A percentile compares a stretch with the other conserved stretches of the same genome.
These are phyloP conservation scores for Wasmannia auropunctata DNA, from an alignment of 1,140 invertebrate species.

Conservation along the genomic window DNA sequence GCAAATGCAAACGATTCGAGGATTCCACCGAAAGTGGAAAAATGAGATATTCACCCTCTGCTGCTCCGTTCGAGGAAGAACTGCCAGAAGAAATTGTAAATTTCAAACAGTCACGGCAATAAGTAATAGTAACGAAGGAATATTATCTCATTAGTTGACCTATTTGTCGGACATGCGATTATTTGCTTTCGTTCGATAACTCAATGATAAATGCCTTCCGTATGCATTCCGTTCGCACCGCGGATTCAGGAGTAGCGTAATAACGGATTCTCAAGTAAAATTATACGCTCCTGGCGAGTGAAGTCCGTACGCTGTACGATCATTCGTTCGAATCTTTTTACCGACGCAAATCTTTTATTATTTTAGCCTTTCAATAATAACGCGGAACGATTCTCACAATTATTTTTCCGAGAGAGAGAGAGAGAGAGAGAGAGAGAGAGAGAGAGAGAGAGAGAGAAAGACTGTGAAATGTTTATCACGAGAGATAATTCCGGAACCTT, in stretches of 20 bases:
- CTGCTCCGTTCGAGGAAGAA: conserved; percentile 21
- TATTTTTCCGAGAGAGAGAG: no score
- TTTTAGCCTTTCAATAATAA: not conserved
- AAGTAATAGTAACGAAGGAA: not conserved
- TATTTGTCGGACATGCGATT: conserved; percentile 61
- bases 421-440: no score
- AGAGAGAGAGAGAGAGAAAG: not conserved
- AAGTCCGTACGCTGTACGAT: no score
- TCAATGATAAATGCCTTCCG: conserved; percentile 25
- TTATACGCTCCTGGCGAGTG: not conserved
- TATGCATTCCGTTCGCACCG: no score
- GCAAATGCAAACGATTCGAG: not conserved
- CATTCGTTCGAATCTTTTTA: not conserved
- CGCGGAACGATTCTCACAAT: not conserved
- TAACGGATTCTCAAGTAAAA: not conserved
- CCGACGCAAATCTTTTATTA: not conserved
- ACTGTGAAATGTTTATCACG: not conserved
- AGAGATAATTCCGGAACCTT: not conserved
- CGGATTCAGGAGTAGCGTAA: conserved; percentile 2
- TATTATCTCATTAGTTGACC: conserved; percentile 62
- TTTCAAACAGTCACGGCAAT: conserved; percentile 11
- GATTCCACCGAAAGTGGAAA: no score
- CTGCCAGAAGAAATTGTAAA: conserved; percentile 40
- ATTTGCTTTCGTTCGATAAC: conserved; percentile 51
- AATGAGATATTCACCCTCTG: no score